A percentile compares a stretch with the other conserved stretches of the same genome.
These are phyloP conservation scores for Arrhamphus sclerolepis DNA, from an alignment of 2,797 vertebrate species.

Conservation along the genomic window DNA sequence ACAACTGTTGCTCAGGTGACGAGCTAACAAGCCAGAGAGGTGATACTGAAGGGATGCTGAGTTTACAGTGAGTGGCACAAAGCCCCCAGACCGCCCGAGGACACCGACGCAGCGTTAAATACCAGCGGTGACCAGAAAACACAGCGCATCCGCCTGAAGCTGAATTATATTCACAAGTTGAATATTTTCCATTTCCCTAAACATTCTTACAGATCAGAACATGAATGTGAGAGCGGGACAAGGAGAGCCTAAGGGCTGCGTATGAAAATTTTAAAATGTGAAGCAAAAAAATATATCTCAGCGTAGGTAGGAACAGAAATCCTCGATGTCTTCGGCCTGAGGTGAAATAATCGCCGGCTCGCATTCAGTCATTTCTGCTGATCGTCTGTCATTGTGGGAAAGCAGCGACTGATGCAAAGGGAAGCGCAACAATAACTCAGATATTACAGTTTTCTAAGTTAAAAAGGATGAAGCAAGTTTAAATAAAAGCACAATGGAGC, in stretches of 20 bases:
- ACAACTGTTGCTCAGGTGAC: slow-evolving; percentile 24
- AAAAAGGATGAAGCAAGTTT: no score
- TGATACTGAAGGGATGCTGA: not conserved
- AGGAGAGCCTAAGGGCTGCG: not conserved
- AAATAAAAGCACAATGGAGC: no score
- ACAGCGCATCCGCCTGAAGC: not conserved
- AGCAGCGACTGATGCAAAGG: no score
- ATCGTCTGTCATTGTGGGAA: no score
- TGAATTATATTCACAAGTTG: not conserved
- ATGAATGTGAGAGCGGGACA: not conserved
- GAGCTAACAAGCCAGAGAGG: slow-evolving; percentile 2
- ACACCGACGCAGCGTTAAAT: not conserved
- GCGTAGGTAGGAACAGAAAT: no score
- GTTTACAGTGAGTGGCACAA: not conserved
- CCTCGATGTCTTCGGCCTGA: no score
- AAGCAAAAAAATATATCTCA: no score
- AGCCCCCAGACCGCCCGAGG: slow-evolving; percentile 5
- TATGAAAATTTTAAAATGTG: no score
- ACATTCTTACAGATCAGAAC: not conserved
- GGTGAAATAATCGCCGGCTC: no score
- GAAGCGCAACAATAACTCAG: no score
- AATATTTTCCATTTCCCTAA: slow-evolving; percentile 1
- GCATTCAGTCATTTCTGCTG: no score
- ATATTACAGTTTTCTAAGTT: no score
- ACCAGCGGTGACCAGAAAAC: slow-evolving; percentile 7